phyloP scores from a whole-genome alignment of 2,113 vertebrate species.

The Eublepharis macularius region DNA sequence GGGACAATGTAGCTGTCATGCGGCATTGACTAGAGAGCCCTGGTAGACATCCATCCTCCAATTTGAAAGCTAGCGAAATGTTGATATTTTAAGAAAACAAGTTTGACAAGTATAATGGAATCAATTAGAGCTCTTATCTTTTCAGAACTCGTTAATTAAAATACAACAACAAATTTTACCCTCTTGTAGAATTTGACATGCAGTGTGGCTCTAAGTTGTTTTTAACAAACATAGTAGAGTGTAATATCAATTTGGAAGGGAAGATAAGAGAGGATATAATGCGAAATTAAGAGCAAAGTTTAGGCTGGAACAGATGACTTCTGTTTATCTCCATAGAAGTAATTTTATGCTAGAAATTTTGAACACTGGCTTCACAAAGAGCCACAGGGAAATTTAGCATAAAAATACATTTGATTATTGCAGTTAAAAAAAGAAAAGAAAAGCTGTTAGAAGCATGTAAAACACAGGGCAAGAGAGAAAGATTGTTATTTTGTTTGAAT shows the following conservation, averaged over 20 bases:
- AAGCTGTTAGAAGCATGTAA: conserved; percentile 29
- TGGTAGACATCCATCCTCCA: conserved; percentile 13
- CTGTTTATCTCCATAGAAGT: conserved; percentile 62
- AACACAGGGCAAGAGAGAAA: conserved; percentile 32
- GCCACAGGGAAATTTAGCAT: conserved; percentile 62
- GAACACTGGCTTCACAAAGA: conserved; percentile 57
- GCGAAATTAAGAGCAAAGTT: conserved; percentile 69
- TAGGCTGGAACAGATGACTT: conserved; percentile 62
- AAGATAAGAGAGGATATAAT: conserved; percentile 67
- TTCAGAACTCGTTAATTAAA: conserved; percentile 51
- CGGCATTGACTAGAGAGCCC: background rate
- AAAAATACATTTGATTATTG: conserved; percentile 52
- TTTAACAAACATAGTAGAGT: conserved; percentile 65
- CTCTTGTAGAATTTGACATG: conserved; percentile 42
- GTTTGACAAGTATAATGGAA: conserved; percentile 44
- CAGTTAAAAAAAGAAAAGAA: conserved; percentile 15
- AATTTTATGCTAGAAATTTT: conserved; percentile 67
- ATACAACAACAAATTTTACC: conserved; percentile 43
- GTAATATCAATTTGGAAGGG: conserved; percentile 62
- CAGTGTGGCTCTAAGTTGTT: conserved; percentile 59
- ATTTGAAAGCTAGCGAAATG: conserved; percentile 34
- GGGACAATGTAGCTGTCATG: background rate
- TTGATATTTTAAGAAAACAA: conserved; percentile 37
- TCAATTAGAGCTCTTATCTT: conserved; percentile 50
- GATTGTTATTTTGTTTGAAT: conserved; percentile 44